phyloP scores from a whole-genome alignment of 2,113 vertebrate species.

The Aleadryas rufinucha region DNA sequence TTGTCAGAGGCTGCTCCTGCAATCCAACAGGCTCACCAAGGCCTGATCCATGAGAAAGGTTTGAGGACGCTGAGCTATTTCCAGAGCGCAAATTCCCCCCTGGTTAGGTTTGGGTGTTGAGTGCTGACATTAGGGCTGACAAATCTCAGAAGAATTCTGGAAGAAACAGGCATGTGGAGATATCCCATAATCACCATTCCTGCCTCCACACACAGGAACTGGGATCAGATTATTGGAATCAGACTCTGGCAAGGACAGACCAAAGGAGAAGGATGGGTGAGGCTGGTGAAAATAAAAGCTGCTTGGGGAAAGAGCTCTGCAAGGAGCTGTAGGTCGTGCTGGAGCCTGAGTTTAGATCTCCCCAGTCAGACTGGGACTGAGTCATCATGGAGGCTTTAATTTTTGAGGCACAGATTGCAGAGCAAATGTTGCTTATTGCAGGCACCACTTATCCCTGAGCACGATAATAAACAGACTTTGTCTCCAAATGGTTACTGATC shows the following conservation, averaged over 20 bases:
- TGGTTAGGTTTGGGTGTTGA: not conserved
- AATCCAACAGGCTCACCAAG: not conserved
- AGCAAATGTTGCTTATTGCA: conserved; percentile 68
- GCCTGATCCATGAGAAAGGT: not conserved
- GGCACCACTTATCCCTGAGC: conserved; percentile 54
- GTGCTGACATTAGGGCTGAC: not conserved
- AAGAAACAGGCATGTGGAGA: not conserved
- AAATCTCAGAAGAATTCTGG: not conserved
- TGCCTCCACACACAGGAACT: not conserved
- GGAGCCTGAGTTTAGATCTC: conserved; percentile 7
- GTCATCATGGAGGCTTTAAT: conserved; percentile 31
- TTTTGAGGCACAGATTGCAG: conserved; percentile 64
- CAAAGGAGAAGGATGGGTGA: not conserved
- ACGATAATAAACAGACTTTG: conserved; percentile 61
- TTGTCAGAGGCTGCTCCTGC: not conserved
- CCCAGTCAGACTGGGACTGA: conserved; percentile 33
- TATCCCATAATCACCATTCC: not conserved
- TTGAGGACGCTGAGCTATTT: not conserved
- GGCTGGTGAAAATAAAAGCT: not conserved
- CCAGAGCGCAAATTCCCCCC: not conserved
- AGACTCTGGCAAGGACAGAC: not conserved
- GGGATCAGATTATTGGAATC: not conserved
- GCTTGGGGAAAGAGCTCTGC: not conserved
- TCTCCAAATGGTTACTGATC: conserved; percentile 68
- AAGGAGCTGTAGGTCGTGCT: not conserved